Conservation (phyloP, 2,888 invertebrate genomes). For the Shargacucullia verbasci region DNA sequence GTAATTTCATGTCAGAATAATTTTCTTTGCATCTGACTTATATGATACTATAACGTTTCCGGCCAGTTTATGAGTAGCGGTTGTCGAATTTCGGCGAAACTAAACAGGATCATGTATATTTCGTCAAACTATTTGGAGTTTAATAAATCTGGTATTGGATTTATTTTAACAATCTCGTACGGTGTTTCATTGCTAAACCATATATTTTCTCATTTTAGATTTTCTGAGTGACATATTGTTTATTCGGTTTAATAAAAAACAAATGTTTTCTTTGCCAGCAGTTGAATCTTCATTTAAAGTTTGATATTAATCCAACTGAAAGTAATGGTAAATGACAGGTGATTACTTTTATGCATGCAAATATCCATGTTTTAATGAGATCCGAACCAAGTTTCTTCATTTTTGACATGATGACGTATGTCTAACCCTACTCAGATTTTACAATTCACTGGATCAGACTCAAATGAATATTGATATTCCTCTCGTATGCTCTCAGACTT, state of each 20-base stretch:
- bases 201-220: background rate
- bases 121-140: no score
- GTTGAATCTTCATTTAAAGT: background rate
- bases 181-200: no score
- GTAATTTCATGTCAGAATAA: conserved; percentile 27
- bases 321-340: conserved; percentile 30
- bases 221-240: no score
- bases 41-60: no score
- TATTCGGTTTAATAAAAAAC: background rate
- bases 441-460: conserved; percentile 62
- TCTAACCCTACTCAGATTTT: conserved; percentile 75
- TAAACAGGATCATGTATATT: background rate
- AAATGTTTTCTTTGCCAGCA: background rate
- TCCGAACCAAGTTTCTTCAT: conserved; percentile 58
- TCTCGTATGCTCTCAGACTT: conserved; percentile 15
- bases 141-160: no score
- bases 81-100: conserved; percentile 3
- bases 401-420: conserved; percentile 66
- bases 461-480: conserved; percentile 60
- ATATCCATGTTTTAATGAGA: conserved; percentile 57
- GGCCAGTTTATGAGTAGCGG: no score
- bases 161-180: no score
- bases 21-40: background rate
- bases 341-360: conserved; percentile 41
- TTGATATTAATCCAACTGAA: conserved; percentile 4